Evolutionary conservation across 2,113 vertebrate species (phyloP).

Genomic region (Onychostoma macrolepis): DNA sequence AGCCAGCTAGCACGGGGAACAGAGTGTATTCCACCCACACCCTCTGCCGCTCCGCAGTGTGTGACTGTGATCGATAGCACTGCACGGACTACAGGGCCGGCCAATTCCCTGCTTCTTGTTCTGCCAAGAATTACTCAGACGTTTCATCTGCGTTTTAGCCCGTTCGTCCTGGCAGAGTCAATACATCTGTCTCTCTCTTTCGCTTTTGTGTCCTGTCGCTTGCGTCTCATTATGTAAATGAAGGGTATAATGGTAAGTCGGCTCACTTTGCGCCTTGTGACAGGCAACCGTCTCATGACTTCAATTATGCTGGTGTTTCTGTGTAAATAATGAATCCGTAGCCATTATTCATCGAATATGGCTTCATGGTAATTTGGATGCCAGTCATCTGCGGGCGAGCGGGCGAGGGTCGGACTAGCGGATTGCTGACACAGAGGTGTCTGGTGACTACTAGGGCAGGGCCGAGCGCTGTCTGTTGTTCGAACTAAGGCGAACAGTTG

Average conservation of each 20-base stretch:
- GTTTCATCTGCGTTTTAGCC: slow-evolving; percentile 73
- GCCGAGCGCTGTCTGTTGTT: slow-evolving; percentile 27
- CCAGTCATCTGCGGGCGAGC: slow-evolving; percentile 54
- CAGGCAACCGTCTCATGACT: slow-evolving; percentile 59
- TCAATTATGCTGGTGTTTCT: slow-evolving; percentile 56
- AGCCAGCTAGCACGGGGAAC: slow-evolving; percentile 72
- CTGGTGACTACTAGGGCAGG: slow-evolving; percentile 40
- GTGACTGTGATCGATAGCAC: slow-evolving; percentile 77
- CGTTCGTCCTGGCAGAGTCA: slow-evolving; percentile 47
- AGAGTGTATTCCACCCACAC: slow-evolving; percentile 75
- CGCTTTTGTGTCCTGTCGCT: slow-evolving; percentile 45
- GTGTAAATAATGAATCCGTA: slow-evolving; percentile 56
- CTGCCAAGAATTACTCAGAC: slow-evolving; percentile 67
- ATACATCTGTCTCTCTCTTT: slow-evolving; percentile 48
- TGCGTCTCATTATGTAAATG: slow-evolving; percentile 58
- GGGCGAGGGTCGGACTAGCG: slow-evolving; percentile 32
- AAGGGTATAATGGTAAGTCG: slow-evolving; percentile 57
- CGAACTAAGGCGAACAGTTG: slow-evolving; percentile 49
- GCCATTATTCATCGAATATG: slow-evolving; percentile 51
- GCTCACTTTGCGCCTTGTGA: slow-evolving; percentile 50
- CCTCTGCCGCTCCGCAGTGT: slow-evolving; percentile 64
- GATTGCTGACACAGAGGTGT: slow-evolving; percentile 32
- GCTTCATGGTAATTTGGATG: slow-evolving; percentile 54
- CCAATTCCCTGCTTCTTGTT: slow-evolving; percentile 64
- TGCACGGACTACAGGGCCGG: slow-evolving; percentile 63